phyloP scores from a whole-genome alignment of 2,797 vertebrate genomes.

The Phalloptychus januarius region DNA sequence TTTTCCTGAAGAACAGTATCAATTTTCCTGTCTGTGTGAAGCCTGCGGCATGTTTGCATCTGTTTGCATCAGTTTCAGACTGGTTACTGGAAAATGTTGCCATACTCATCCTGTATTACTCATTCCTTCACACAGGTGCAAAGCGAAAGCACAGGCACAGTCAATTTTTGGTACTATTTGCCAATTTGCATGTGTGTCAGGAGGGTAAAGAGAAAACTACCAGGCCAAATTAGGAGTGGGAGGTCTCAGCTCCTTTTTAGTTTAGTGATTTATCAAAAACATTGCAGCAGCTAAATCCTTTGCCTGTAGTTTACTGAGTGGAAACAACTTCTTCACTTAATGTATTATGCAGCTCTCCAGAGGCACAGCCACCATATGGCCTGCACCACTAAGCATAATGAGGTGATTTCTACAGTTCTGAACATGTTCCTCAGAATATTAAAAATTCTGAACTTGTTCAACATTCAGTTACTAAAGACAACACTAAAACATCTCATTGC shows the following conservation, averaged over 20 bases:
- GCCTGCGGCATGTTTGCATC: conserved; percentile 11
- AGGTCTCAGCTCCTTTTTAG: neutral
- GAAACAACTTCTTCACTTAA: neutral
- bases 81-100: neutral
- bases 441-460: neutral
- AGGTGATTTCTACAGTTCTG: neutral
- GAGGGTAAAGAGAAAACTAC: neutral
- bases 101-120: neutral
- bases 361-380: neutral
- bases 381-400: conserved; percentile 3
- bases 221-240: neutral
- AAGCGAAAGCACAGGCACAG: neutral
- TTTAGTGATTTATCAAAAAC: neutral
- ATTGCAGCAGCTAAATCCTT: neutral
- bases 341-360: neutral
- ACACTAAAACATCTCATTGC: neutral
- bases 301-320: neutral
- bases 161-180: neutral
- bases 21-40: conserved; percentile 2
- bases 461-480: neutral
- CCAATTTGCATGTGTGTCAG: neutral
- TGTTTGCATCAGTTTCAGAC: conserved; percentile 14
- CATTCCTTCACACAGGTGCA: neutral
- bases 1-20: neutral
- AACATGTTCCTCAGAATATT: neutral